Conservation (phyloP, 2,888 invertebrate genomes). For the Calameuta filiformis region DNA sequence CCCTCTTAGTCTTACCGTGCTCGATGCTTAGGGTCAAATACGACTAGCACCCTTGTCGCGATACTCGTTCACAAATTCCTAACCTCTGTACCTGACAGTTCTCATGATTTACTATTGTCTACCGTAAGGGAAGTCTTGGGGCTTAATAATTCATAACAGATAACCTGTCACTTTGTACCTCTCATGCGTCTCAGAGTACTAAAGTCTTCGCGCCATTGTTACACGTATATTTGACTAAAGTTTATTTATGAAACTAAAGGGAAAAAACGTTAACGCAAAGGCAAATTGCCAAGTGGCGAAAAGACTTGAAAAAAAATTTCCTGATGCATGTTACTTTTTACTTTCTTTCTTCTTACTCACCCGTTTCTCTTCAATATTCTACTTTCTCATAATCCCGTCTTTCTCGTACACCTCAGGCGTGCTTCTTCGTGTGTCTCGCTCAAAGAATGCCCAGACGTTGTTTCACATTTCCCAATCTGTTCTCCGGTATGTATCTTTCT, state of each 20-base stretch:
- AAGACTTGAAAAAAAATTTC: neutral
- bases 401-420: neutral
- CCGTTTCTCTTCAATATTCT: neutral
- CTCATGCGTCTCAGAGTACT: no score
- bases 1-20: neutral
- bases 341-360: neutral
- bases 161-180: no score
- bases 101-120: neutral
- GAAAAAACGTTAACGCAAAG: neutral
- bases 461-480: neutral
- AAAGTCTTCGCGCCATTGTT: neutral
- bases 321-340: neutral
- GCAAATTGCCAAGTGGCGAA: neutral
- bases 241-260: neutral
- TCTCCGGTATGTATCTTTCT: neutral
- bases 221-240: neutral
- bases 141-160: neutral
- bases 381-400: neutral
- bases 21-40: neutral
- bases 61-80: neutral
- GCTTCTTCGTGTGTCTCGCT: neutral
- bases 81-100: neutral
- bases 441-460: neutral
- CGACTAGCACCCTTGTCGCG: neutral
- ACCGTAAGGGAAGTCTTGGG: neutral